Percentiles rank a stretch among this genome's conserved stretches.
Evolutionary conservation across 1,140 invertebrate genomes (phyloP).

Genomic region (Eubasilissa regina): DNA sequence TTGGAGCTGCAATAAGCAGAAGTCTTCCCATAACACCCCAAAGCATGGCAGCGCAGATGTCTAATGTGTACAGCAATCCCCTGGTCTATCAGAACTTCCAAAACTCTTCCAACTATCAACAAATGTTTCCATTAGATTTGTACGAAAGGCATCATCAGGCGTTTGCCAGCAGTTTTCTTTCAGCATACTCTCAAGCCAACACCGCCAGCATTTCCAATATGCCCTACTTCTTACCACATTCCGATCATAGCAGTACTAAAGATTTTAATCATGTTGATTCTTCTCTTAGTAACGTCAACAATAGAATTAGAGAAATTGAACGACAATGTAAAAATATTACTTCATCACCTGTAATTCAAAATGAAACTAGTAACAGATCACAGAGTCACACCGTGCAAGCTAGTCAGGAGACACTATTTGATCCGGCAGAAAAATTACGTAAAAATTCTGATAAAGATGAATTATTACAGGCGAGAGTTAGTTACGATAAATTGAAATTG

Average conservation of each 20-base stretch:
- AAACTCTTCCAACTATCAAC: slow-evolving; percentile 37
- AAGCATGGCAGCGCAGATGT: slow-evolving; percentile 1
- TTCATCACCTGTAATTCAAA: neutral
- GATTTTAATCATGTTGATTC: slow-evolving; percentile 4
- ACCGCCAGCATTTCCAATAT: slow-evolving; percentile 41
- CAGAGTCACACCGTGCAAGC: neutral
- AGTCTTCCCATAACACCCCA: neutral
- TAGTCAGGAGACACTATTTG: neutral
- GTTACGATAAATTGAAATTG: neutral
- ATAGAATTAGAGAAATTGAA: slow-evolving; percentile 15
- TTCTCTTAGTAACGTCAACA: neutral
- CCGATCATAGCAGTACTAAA: slow-evolving; percentile 5
- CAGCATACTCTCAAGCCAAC: slow-evolving; percentile 42
- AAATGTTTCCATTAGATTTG: slow-evolving; percentile 52
- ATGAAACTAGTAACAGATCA: slow-evolving; percentile 1
- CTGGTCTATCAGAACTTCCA: slow-evolving; percentile 55
- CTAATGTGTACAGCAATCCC: slow-evolving; percentile 48
- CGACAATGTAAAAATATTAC: slow-evolving; percentile 1
- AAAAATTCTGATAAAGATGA: slow-evolving; percentile 7
- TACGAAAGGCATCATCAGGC: slow-evolving; percentile 56
- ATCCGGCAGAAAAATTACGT: neutral
- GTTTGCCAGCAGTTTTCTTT: slow-evolving; percentile 51
- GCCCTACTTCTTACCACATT: slow-evolving; percentile 47
- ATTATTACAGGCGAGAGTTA: neutral
- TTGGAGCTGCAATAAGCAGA: neutral